Base-by-base conservation (phyloP, 2,113 vertebrate genomes). In the Seriola dumerili region DNA sequence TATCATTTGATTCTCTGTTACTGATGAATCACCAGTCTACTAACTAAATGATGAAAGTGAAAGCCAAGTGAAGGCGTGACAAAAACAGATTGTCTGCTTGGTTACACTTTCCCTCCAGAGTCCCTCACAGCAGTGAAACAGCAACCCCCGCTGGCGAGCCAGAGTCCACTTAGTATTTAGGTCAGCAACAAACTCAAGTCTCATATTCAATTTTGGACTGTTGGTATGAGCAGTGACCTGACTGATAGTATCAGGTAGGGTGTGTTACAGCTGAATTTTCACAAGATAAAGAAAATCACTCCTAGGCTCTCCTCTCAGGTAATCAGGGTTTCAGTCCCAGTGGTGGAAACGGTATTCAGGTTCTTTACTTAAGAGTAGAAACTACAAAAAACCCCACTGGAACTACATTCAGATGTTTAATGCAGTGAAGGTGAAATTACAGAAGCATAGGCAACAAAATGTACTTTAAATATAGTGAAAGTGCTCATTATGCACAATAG, bases 141-240 rank as follows among this genome's bases (percentile, higher is more conserved):
- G 81, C 69, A 50, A 8, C 65, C 69, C 65, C 83, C 32, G 17
- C 69, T 79, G 89, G 86, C 67, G n/a, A 74, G 0, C 7, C 12
- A 16, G 14, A 58, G 71, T 84, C 14, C 76, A 25, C 2, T 21
- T 9, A 16, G 12, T 13, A 32, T 85, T 59, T 68, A 58, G 59
- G 42, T 55, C 59, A 72, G 14, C 5, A 57, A 23, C 44, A 73
- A 70, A 55, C 6, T 72, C 36, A 57, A 50, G 5, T 23, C 40
- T 74, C 8, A 70, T 1, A 36, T 5, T 36, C 34, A 36, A 2
- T 23, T 78, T 46, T 19, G 14, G 19, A 17, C 12, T 8, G 25
- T 2, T 40, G 36, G 6, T 6, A 16, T 8, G 8, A 10, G 0
- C 44, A 34, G 2, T 58, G 12, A 52, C 42, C 13, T 50, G 36